A percentile compares a stretch with the other conserved stretches of the same genome.
phyloP scores from a whole-genome alignment of 2,113 vertebrate species.

The Pachycephala philippinensis region DNA sequence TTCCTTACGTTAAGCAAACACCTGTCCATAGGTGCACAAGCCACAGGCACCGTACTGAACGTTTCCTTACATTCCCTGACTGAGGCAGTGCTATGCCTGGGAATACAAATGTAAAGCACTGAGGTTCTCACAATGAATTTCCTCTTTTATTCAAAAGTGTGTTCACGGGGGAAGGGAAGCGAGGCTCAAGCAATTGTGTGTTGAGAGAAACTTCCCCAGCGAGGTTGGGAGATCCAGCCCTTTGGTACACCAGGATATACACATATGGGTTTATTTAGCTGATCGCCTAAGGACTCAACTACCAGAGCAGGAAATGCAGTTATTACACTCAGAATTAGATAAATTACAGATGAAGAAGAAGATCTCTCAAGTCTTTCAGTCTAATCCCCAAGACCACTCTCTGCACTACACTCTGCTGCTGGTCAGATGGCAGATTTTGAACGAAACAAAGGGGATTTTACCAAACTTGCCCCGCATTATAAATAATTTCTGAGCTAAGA shows the following conservation, averaged over 20 bases:
- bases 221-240: neutral
- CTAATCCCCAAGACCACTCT: neutral
- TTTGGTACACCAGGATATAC: neutral
- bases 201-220: neutral
- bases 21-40: neutral
- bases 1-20: neutral
- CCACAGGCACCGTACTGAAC: fast-evolving
- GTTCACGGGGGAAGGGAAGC: fast-evolving
- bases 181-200: neutral
- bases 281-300: neutral
- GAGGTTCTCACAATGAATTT: neutral
- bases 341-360: neutral
- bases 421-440: neutral
- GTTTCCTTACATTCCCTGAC: neutral
- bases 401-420: neutral
- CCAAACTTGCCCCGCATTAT: neutral
- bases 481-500: neutral
- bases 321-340: neutral
- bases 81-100: neutral
- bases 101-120: neutral
- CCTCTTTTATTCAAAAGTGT: neutral
- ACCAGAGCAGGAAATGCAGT: neutral
- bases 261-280: neutral
- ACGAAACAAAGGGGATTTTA: neutral
- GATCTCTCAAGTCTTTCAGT: neutral